Conservation (phyloP, 2,888 invertebrate genomes). For the Epinotia bilunana region DNA sequence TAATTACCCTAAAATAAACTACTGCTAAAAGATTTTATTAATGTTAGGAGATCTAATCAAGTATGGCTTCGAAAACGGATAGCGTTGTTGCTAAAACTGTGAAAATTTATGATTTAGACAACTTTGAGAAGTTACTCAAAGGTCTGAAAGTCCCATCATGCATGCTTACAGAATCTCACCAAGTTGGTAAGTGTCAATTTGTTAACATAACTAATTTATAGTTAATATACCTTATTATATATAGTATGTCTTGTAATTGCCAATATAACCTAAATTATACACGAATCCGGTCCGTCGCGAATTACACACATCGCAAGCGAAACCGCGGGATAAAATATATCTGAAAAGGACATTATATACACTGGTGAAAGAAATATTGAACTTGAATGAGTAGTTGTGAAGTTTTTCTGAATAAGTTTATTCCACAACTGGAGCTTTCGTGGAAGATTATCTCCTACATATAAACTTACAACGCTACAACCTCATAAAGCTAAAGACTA, state of each 20-base stretch:
- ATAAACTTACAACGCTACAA: too few species aligned
- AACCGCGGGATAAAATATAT: too few species aligned
- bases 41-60: slow-evolving; percentile 29
- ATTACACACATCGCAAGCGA: too few species aligned
- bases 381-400: too few species aligned
- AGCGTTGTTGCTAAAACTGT: slow-evolving; percentile 67
- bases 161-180: slow-evolving; percentile 83
- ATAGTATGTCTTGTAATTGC: too few species aligned
- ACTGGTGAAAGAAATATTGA: too few species aligned
- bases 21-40: background rate
- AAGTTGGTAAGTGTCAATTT: slow-evolving; percentile 70
- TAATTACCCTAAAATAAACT: background rate
- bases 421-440: too few species aligned
- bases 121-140: slow-evolving; percentile 78
- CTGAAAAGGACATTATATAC: too few species aligned
- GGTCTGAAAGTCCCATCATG: slow-evolving; percentile 85
- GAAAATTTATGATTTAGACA: slow-evolving; percentile 80
- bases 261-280: slow-evolving; percentile 26
- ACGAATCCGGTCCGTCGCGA: background rate
- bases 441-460: too few species aligned
- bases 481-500: too few species aligned
- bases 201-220: background rate
- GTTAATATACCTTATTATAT: too few species aligned
- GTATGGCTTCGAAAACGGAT: slow-evolving; percentile 69
- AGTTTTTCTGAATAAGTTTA: too few species aligned